Evolutionary conservation across 2,797 vertebrate genomes (phyloP), one percentile per base, ranked within the genome.

Genomic region (Hipposideros larvatus): DNA sequence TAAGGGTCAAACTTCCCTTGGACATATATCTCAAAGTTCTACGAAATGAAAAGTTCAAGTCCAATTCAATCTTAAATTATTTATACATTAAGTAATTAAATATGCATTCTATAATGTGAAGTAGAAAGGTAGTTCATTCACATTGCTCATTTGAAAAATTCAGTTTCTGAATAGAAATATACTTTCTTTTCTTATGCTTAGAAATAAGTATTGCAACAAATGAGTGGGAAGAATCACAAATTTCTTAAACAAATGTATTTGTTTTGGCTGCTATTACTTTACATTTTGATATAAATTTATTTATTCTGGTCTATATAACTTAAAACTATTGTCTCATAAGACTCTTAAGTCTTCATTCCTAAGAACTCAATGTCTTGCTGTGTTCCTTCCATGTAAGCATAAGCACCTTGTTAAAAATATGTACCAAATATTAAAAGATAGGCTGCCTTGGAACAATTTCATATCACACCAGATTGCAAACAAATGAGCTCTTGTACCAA

Each of bases 381-480:
- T 95, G 31, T 95, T 92, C 74, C 51, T 86, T 96, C 26, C 65
- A n/a, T 43, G 13, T 63, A 91, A 96, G 63, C 68, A 74, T 57
- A 92, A 92, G 18, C 48, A 77, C 63, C 89, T 96, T 97, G 73
- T 97, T 96, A 96, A 98, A 97, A 92, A 66, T 93, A 63, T 63
- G n/a, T 91, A 63, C 63, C 77, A 91, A 95, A 93, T 96, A 94
- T 92, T 90, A 90, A 95, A 97, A 77, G 93, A 93, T 88, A 95
- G 96, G 3, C 91, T 94, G 41, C 85, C 48, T 86, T 87, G 84
- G 48, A 97, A 90, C 22, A 96, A 96, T 94, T 97, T 95, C 61
- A 87, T 96, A 94, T 95, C 73, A 94, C 37, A 85, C 65, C 41
- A 87, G 77, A 87, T 63, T 85, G 59, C 55, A 93, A 96, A 97